Percentiles rank a stretch among this genome's conserved stretches.
phyloP scores from a whole-genome alignment of 2,797 vertebrate genomes.

The Leptoclinus maculatus region DNA sequence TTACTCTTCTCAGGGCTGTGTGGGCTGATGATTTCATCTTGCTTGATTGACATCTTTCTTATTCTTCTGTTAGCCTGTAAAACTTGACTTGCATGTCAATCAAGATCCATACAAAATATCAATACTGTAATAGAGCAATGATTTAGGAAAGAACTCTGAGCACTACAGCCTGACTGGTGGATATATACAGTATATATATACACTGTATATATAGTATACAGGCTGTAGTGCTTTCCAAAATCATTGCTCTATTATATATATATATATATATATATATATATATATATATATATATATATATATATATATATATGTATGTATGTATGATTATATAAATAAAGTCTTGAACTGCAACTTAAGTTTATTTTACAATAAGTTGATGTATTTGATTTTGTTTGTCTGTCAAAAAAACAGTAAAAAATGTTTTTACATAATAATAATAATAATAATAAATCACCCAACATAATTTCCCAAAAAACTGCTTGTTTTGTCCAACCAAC shows the following conservation, averaged over 20 bases:
- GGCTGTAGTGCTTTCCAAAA: no score
- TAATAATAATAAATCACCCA: not conserved
- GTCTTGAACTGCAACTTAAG: not conserved
- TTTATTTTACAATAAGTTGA: not conserved
- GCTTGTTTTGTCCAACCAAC: not conserved
- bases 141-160: not conserved
- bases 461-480: not conserved
- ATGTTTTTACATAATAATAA: not conserved
- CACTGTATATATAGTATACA: no score
- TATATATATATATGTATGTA: no score
- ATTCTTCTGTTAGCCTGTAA: not conserved
- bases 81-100: not conserved
- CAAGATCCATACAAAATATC: not conserved
- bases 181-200: no score
- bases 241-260: no score
- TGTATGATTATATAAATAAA: not conserved
- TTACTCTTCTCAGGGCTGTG: not conserved
- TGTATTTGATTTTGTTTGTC: not conserved
- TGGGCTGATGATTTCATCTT: not conserved
- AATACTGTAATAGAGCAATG: not conserved
- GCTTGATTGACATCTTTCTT: constrained; percentile 9
- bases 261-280: no score
- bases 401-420: not conserved
- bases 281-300: no score
- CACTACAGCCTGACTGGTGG: not conserved